Evolutionary conservation across 2,888 invertebrate genomes (phyloP), one percentile per base, ranked within the genome.

Genomic region (Trichopria drosophilae): DNA sequence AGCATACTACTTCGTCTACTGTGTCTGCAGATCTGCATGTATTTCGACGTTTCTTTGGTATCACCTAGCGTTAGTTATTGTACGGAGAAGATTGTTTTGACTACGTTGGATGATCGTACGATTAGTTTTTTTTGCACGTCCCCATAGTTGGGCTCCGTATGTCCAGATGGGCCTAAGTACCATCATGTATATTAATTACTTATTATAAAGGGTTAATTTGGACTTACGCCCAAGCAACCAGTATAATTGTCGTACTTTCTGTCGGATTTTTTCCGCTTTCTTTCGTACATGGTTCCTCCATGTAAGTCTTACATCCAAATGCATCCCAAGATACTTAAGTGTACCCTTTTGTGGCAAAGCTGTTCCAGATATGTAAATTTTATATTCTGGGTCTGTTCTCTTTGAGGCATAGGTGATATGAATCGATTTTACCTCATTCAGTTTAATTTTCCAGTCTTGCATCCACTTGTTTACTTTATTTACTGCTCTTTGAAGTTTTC

Each of bases 261-360:
- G 35, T 9, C 16, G 26, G 6, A 52, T 39, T 12, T 18, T 35
- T 57, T 13, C 56, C 15, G 4, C 29, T n/a, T n/a, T n/a, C n/a
- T n/a, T n/a, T n/a, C n/a, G n/a, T n/a, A n/a, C n/a, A n/a, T n/a
- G n/a, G n/a, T n/a, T n/a, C n/a, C n/a, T n/a, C n/a, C n/a, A n/a
- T n/a, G n/a, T n/a, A n/a, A n/a, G n/a, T n/a, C n/a, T 9, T 29
- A 13, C 10, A 13, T 29, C 53, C 7, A 57, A 43, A 19, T 51
- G 51, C 18, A 60, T 51, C 10, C 55, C 59, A 1, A 61, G 45
- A 39, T 58, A 61, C 46, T 55, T 48, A 6, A 47, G 55, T 16
- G 37, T 9, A 39, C n/a, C n/a, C 19, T 1, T 22, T 18, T 32
- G 29, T 35, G 50, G 44, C 53, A 35, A 53, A n/a, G n/a, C n/a